Evolutionary conservation across 2,797 vertebrate genomes (phyloP).

Genomic region (Rhinella marina): DNA sequence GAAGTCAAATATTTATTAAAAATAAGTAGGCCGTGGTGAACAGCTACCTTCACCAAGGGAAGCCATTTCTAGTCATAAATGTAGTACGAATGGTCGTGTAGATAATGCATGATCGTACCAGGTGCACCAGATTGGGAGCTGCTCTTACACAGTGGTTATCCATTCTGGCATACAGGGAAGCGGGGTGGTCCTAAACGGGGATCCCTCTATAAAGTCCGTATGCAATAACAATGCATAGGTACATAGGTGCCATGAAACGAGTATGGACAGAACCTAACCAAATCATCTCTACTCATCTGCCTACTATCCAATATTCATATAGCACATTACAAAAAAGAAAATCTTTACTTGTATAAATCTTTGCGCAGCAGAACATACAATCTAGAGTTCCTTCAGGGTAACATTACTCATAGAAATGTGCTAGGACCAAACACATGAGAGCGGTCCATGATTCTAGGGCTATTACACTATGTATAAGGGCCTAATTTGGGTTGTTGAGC

Average conservation of each 20-base stretch:
- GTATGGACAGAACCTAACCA: too few species aligned
- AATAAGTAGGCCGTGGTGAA: neutral
- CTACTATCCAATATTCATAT: too few species aligned
- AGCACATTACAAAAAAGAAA: too few species aligned
- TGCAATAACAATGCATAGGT: too few species aligned
- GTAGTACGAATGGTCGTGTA: neutral
- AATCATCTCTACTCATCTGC: too few species aligned
- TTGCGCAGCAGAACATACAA: neutral
- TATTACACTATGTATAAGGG: neutral
- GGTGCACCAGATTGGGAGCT: too few species aligned
- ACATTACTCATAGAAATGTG: neutral
- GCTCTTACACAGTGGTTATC: neutral
- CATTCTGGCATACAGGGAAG: neutral
- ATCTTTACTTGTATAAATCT: neutral
- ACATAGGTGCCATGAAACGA: too few species aligned
- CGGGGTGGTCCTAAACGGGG: too few species aligned
- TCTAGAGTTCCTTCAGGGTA: neutral
- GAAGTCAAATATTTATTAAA: too few species aligned
- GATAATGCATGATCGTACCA: too few species aligned
- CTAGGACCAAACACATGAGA: neutral
- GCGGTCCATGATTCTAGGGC: neutral
- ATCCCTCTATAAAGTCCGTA: too few species aligned
- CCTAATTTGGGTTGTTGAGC: neutral
- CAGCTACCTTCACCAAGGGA: neutral
- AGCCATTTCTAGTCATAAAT: neutral